A percentile compares a stretch with the other conserved stretches of the same genome.
These are phyloP conservation scores for Chloebia gouldiae DNA, from an alignment of 2,113 vertebrate genomes.

Conservation along the genomic window DNA sequence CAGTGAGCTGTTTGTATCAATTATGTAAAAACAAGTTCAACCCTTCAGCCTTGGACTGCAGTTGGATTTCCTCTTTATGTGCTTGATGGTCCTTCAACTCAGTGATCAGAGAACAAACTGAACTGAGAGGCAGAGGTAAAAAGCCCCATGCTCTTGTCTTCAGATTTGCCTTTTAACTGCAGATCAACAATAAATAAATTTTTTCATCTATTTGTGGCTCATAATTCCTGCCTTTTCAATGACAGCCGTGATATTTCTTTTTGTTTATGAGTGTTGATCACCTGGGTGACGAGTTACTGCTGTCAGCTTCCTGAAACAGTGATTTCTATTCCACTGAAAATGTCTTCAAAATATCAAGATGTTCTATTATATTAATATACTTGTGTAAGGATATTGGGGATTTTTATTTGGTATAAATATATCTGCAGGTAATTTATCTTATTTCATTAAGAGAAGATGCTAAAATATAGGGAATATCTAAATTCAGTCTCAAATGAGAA, in stretches of 20 bases:
- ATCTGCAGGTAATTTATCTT: neutral
- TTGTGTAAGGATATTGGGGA: neutral
- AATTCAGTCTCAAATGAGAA: neutral
- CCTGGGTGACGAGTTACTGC: neutral
- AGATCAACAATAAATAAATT: neutral
- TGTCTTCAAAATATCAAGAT: neutral
- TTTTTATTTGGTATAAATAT: neutral
- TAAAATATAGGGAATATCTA: neutral
- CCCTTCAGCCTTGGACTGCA: neutral
- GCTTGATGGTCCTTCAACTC: neutral
- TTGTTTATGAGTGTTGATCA: neutral
- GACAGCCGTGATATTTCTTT: neutral
- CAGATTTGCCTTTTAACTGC: neutral
- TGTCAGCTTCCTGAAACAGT: neutral
- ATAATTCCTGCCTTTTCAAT: neutral
- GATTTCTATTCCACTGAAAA: neutral
- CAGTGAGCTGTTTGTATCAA: neutral
- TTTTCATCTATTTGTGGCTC: neutral
- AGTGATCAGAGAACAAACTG: neutral
- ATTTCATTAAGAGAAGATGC: neutral
- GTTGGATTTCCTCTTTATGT: neutral
- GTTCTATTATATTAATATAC: neutral
- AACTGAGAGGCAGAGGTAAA: neutral
- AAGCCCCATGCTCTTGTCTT: neutral
- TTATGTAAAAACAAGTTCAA: neutral